These are phyloP conservation scores for Oegoconia quadripuncta DNA, from an alignment of 2,888 invertebrate species.

Conservation along the genomic window DNA sequence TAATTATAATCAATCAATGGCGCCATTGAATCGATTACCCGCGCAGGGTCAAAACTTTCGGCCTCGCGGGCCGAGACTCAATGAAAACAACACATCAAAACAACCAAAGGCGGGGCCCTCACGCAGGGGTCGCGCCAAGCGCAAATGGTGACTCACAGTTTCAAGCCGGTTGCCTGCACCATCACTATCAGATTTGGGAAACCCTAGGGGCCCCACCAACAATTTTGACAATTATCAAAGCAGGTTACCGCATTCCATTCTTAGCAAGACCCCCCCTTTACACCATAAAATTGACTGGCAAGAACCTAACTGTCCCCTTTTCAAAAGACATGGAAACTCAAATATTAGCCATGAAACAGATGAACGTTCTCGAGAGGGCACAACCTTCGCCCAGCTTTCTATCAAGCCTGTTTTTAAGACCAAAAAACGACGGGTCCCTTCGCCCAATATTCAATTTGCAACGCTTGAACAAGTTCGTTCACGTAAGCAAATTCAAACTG, in stretches of 20 bases:
- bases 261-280: neutral
- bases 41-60: conserved; percentile 1
- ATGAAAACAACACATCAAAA: neutral
- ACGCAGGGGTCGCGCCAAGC: neutral
- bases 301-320: neutral
- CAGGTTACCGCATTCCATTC: conserved; percentile 3
- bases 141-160: conserved; percentile 2
- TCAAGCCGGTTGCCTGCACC: neutral
- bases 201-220: neutral
- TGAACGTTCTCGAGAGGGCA: neutral
- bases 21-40: neutral
- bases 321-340: neutral
- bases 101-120: neutral
- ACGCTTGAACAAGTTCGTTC: conserved; percentile 17
- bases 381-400: conserved; percentile 10
- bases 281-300: neutral
- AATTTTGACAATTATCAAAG: conserved; percentile 1
- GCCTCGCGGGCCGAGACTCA: neutral
- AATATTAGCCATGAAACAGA: neutral
- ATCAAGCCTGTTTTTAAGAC: conserved; percentile 13
- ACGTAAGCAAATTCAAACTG: conserved; percentile 4
- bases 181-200: neutral
- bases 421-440: conserved; percentile 11
- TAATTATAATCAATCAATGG: neutral
- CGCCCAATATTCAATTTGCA: conserved; percentile 25